Evolutionary conservation across 2,888 invertebrate genomes (phyloP), one percentile per base, ranked within the genome.

Genomic region (Melieria picta): DNA sequence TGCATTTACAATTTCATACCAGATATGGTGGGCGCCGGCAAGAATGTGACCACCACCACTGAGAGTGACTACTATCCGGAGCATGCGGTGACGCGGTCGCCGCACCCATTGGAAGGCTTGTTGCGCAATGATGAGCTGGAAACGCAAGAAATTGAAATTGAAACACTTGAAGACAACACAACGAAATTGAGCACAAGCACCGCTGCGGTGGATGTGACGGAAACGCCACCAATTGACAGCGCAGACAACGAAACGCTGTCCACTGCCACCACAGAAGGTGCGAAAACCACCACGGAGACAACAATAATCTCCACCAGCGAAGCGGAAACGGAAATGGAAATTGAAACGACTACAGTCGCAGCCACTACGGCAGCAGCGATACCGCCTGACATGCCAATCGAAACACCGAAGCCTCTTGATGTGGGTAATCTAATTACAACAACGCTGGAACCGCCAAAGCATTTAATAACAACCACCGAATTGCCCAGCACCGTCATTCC

Each of bases 1-100:
- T 95, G 95, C 81, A 84, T 78, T 56, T 85, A 85, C 74, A 84
- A 85, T 72, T 83, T 81, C 43, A 80, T 82, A 65, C 81, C 83
- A 0, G 85, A 86, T 67, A 80, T 86, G 67, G 81, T 86, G 62
- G 82, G 80, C 3, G 77, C 77, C 50, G 71, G 63, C n/a, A 81
- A 81, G 64, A 45, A 75, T 1, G 78, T 72, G 67, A 75, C 61
- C 60, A 79, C 78, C 50, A 82, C 81, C 0, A 82, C 80, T 0
- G 81, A 81, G 60, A 80, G 80, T 71, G 83, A 84, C 61, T 83
- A 83, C 72, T 69, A 82, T 78, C 80, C 79, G 0, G 47, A 72
- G 43, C 45, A 72, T n/a, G 66, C 63, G 11, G 62, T 42, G 7
- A 74, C 72, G n/a, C 73, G 74, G 6, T 42, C 72, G 42, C 13